These are phyloP conservation scores for Yponomeuta evonymella DNA, from an alignment of 2,888 invertebrate genomes.

Conservation along the genomic window DNA sequence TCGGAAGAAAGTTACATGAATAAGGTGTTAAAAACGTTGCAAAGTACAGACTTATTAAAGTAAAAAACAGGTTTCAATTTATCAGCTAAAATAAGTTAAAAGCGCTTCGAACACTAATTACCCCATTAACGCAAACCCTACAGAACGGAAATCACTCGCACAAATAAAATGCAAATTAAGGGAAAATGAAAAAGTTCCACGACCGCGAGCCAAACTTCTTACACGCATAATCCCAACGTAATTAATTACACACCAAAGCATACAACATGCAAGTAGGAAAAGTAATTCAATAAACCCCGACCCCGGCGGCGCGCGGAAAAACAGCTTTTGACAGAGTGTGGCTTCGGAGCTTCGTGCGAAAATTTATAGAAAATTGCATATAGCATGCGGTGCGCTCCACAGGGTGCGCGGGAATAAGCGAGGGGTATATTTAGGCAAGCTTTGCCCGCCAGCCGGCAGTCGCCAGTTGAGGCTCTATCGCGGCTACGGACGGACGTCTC, in stretches of 20 bases:
- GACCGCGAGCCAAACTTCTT: constrained; percentile 7
- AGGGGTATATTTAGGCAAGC: constrained; percentile 73
- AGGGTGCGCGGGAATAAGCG: constrained; percentile 61
- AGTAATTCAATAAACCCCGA: constrained; percentile 65
- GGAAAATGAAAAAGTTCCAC: neutral
- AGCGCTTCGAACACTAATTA: neutral
- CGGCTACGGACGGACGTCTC: constrained; percentile 49
- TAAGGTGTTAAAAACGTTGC: too few species aligned
- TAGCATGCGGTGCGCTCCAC: constrained; percentile 59
- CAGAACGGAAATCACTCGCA: neutral
- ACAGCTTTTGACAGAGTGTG: constrained; percentile 70
- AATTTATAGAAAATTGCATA: constrained; percentile 75
- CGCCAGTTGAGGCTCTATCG: constrained; percentile 58
- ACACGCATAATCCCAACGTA: constrained; percentile 10
- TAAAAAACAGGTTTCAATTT: too few species aligned
- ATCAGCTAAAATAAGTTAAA: neutral
- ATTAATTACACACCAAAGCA: constrained; percentile 12
- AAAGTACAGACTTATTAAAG: too few species aligned
- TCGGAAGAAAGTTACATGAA: too few species aligned
- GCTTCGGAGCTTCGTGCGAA: constrained; percentile 47
- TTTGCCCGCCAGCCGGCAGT: constrained; percentile 38
- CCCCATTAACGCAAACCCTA: neutral
- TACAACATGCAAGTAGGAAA: constrained; percentile 16
- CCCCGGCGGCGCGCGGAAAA: constrained; percentile 49
- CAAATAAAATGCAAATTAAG: neutral